These are phyloP conservation scores for Crax fasciolata DNA, from an alignment of 2,797 vertebrate genomes.

Conservation along the genomic window DNA sequence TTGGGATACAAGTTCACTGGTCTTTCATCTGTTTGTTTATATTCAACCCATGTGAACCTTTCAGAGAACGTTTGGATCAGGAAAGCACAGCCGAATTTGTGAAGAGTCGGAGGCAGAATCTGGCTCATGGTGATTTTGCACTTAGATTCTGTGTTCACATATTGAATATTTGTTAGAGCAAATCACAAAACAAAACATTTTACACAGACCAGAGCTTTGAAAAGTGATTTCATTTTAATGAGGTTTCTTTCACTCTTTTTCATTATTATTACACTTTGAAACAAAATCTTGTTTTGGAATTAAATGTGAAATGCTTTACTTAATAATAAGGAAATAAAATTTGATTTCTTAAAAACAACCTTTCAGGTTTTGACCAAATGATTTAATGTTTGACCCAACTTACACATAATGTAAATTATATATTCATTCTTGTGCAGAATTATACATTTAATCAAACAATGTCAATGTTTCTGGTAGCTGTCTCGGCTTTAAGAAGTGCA, in stretches of 20 bases:
- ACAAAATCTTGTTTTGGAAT: neutral
- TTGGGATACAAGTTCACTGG: fast-evolving
- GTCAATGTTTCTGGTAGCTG: neutral
- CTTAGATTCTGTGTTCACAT: neutral
- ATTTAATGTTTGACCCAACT: neutral
- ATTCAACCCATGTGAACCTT: neutral
- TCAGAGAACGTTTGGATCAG: neutral
- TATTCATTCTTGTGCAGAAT: neutral
- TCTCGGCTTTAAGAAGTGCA: neutral
- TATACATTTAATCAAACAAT: neutral
- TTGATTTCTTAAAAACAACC: neutral
- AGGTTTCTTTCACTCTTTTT: neutral
- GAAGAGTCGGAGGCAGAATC: neutral
- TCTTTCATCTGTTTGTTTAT: neutral
- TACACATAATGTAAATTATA: neutral
- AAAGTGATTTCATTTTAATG: neutral
- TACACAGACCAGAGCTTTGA: neutral
- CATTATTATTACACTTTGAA: neutral
- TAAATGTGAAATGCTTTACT: neutral
- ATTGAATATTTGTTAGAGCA: neutral
- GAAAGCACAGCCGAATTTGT: neutral
- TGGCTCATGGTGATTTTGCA: neutral
- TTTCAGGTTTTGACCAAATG: neutral
- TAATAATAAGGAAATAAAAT: neutral
- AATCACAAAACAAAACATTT: neutral